A percentile compares a stretch with the other conserved stretches of the same genome.
phyloP scores from a whole-genome alignment of 2,113 vertebrate species.

The Calypte anna region DNA sequence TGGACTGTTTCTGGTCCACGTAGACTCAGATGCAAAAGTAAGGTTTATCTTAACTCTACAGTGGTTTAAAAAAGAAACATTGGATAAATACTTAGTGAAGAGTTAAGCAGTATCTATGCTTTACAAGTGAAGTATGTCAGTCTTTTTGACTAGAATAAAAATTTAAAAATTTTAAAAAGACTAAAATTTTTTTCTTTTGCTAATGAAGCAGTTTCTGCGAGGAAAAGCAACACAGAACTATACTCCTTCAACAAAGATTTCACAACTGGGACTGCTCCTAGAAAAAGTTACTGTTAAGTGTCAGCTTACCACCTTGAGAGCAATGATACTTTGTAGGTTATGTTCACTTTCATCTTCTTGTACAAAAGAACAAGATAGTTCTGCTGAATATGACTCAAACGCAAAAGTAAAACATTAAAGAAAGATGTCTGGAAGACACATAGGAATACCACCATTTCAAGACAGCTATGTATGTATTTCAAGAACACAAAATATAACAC shows the following conservation, averaged over 20 bases:
- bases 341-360: not conserved
- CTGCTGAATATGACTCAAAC: not conserved
- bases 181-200: not conserved
- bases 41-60: not conserved
- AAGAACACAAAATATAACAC: not conserved
- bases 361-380: not conserved
- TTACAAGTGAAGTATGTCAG: not conserved
- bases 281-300: not conserved
- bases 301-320: not conserved
- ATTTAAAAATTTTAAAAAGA: not conserved
- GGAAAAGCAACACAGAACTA: not conserved
- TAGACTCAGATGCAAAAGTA: not conserved
- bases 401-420: not conserved
- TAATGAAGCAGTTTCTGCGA: not conserved
- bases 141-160: not conserved
- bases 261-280: not conserved
- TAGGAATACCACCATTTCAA: not conserved
- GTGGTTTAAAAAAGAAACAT: not conserved
- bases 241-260: not conserved
- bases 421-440: not conserved
- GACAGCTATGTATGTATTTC: not conserved
- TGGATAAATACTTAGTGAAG: not conserved
- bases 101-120: not conserved
- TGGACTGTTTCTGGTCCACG: not conserved
- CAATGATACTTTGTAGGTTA: not conserved